Evolutionary conservation across 2,113 vertebrate species (phyloP), one percentile per base, ranked within the genome.

Genomic region (Hippocampus abdominalis): DNA sequence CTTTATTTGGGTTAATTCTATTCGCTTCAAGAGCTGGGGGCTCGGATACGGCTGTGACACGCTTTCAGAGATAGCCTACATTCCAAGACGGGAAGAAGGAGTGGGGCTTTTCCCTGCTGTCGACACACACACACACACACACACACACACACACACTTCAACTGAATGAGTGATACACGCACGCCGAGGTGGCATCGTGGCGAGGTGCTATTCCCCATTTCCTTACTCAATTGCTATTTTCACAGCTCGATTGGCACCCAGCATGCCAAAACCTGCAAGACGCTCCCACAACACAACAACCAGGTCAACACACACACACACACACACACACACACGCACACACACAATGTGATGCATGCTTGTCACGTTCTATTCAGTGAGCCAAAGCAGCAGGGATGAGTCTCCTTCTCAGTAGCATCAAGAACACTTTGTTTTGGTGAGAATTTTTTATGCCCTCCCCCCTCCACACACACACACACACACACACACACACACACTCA

Each of bases 141-240:
- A 21, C 62, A 39, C 39, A 36, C 20, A 57, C 62, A 39, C 39
- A 36, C 20, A 59, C 39, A 46, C 18, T 79, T 66, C 71, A 74
- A 77, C 79, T 74, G 81, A 87, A 85, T 70, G 72, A 86, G 83
- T 79, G 87, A 84, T 84, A 81, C 73, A 78, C 79, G 79, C 78
- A 79, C 20, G 79, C 82, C 80, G 78, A 83, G 80, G 82, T 76
- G 70, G 81, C 80, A 86, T 85, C 6, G 82, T 66, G 81, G 78
- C 10, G 23, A 78, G 78, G 73, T 72, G 69, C 72, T 86, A 91
- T 84, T 90, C 87, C 88, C 89, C 90, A 85, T 89, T 91, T 90
- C 89, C 88, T 88, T 76, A 71, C 86, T 90, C 90, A 90, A 91
- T 91, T 91, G 86, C 82, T 83, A 83, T 82, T 89, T 91, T 89